These are phyloP conservation scores for Sesamia nonagrioides DNA, from an alignment of 1,140 invertebrate genomes.

Conservation along the genomic window DNA sequence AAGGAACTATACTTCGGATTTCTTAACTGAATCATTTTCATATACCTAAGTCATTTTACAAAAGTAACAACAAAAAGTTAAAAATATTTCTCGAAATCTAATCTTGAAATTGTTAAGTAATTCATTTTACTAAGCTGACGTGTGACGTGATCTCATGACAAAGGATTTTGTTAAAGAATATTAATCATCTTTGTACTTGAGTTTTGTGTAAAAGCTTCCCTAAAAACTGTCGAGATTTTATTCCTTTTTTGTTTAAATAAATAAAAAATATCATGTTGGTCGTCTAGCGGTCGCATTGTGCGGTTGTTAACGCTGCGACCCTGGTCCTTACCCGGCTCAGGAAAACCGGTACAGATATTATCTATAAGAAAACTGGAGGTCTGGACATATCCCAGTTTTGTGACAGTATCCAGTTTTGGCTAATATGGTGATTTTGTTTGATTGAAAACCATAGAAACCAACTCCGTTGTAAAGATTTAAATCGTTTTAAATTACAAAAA, in stretches of 20 bases:
- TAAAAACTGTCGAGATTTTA: constrained; percentile 4
- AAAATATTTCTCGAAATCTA: constrained; percentile 20
- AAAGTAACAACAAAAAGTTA: neutral
- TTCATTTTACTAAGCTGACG: constrained; percentile 25
- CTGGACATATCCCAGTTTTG: too few relatives aligned
- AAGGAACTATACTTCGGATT: too few relatives aligned
- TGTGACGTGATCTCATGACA: neutral
- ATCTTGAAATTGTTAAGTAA: constrained; percentile 8
- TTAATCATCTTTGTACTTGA: constrained; percentile 8
- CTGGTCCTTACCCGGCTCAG: too few relatives aligned
- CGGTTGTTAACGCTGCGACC: too few relatives aligned
- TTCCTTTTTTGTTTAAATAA: neutral
- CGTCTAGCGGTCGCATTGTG: neutral
- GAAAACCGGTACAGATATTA: too few relatives aligned
- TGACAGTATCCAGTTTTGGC: too few relatives aligned
- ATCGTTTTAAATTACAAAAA: too few relatives aligned
- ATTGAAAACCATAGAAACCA: too few relatives aligned
- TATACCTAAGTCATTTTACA: neutral
- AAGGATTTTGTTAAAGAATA: constrained; percentile 5
- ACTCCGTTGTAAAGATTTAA: too few relatives aligned
- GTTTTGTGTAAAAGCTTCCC: constrained; percentile 9
- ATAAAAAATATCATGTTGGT: neutral
- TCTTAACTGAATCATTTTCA: too few relatives aligned
- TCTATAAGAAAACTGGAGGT: too few relatives aligned
- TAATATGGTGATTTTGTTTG: too few relatives aligned